Evolutionary conservation across 2,888 invertebrate genomes (phyloP).

Genomic region (Bombylius major): DNA sequence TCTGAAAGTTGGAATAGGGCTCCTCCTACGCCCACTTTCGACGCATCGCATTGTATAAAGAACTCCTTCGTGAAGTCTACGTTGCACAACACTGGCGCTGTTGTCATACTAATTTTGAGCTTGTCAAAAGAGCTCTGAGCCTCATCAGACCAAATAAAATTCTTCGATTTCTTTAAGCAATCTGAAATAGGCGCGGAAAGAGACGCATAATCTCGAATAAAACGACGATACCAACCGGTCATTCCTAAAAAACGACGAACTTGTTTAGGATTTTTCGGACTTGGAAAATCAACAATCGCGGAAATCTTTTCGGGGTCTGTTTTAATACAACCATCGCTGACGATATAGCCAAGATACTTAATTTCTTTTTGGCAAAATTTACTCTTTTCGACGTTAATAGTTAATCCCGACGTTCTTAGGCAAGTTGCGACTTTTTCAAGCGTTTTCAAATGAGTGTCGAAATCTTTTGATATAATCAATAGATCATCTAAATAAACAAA

Average conservation of each 20-base stretch:
- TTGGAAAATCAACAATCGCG: constrained; percentile 5
- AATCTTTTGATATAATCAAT: background rate
- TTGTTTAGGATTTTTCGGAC: constrained; percentile 11
- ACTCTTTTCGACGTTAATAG: constrained; percentile 1
- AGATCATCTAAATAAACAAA: too few species aligned
- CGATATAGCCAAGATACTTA: constrained; percentile 3
- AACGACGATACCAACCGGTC: constrained; percentile 15
- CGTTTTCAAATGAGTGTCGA: background rate
- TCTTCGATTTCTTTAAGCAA: too few species aligned
- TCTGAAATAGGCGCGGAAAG: constrained; percentile 1
- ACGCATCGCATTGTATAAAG: too few species aligned
- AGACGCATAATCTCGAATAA: constrained; percentile 11
- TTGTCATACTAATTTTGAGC: too few species aligned
- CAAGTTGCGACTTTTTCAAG: background rate
- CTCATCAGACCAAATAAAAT: too few species aligned
- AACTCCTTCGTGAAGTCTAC: too few species aligned
- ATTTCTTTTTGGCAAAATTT: background rate
- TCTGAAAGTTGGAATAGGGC: too few species aligned
- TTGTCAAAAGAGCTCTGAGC: too few species aligned
- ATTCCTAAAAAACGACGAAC: constrained; percentile 14
- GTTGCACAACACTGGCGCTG: too few species aligned
- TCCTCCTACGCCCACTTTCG: too few species aligned
- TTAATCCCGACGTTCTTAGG: background rate
- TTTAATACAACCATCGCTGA: background rate
- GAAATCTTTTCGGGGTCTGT: too few species aligned